A percentile compares a stretch with the other conserved stretches of the same genome.
phyloP scores from a whole-genome alignment of 1,140 invertebrate species.

The Oryzaephilus surinamensis region DNA sequence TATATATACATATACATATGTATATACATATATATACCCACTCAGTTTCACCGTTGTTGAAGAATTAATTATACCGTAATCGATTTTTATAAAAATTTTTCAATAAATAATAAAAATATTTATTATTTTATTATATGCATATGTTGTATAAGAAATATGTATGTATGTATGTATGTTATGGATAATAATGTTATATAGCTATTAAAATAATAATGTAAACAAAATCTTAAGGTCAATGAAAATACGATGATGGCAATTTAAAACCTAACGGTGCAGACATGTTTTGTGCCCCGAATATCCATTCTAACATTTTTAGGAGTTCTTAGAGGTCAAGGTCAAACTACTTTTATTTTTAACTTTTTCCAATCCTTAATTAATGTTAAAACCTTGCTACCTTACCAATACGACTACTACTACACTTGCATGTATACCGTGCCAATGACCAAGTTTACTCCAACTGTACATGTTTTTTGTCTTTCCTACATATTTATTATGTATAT shows the following conservation, averaged over 20 bases:
- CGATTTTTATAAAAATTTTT: too few relatives aligned
- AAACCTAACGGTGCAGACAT: constrained; percentile 23
- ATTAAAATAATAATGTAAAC: too few relatives aligned
- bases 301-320: constrained; percentile 25
- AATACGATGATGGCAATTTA: constrained; percentile 26
- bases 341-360: constrained; percentile 30
- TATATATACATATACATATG: too few relatives aligned
- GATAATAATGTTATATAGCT: too few relatives aligned
- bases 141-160: too few relatives aligned
- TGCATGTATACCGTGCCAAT: constrained; percentile 16
- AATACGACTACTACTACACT: constrained; percentile 12
- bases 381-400: too few relatives aligned
- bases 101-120: too few relatives aligned
- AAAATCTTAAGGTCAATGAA: constrained; percentile 23
- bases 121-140: too few relatives aligned
- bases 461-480: constrained; percentile 15
- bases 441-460: constrained; percentile 17
- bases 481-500: constrained; percentile 13
- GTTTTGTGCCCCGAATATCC: constrained; percentile 18
- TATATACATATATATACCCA: constrained; percentile 9
- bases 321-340: constrained; percentile 27
- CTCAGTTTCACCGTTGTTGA: too few relatives aligned
- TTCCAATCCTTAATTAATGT: constrained; percentile 17
- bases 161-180: too few relatives aligned
- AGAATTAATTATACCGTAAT: too few relatives aligned